phyloP scores from a whole-genome alignment of 2,888 invertebrate genomes.

The Helicoverpa assulta region DNA sequence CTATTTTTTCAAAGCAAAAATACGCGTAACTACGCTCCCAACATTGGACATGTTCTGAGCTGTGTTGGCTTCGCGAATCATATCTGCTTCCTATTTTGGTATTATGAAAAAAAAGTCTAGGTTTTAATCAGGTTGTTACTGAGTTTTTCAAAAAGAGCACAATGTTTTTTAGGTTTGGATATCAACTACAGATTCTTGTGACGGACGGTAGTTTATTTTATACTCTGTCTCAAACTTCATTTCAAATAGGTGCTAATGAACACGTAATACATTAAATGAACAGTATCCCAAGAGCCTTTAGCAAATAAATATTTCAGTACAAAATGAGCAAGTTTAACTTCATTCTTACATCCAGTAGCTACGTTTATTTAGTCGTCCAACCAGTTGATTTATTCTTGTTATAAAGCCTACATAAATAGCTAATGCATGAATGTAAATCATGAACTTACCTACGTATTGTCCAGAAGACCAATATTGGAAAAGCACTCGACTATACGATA shows the following conservation, averaged over 20 bases:
- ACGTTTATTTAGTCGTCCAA: slow-evolving; percentile 46
- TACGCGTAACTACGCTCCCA: slow-evolving; percentile 10
- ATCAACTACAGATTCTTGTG: too few relatives aligned
- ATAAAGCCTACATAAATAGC: slow-evolving; percentile 62
- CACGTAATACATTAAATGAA: background rate
- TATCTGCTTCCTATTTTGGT: slow-evolving; percentile 20
- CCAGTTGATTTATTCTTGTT: slow-evolving; percentile 58
- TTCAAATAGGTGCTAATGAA: background rate
- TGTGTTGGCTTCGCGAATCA: slow-evolving; percentile 13
- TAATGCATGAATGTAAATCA: slow-evolving; percentile 64
- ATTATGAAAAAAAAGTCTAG: slow-evolving; percentile 2
- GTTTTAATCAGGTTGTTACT: background rate
- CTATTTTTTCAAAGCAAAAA: slow-evolving; percentile 43
- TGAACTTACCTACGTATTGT: slow-evolving; percentile 66
- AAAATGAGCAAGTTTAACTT: slow-evolving; percentile 20
- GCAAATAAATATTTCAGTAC: slow-evolving; percentile 8
- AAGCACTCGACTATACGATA: slow-evolving; percentile 86
- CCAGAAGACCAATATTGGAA: slow-evolving; percentile 86
- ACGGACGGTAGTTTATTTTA: too few relatives aligned
- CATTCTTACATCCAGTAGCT: slow-evolving; percentile 33
- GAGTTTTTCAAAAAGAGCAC: too few relatives aligned
- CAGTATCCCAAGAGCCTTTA: background rate
- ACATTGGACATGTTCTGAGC: slow-evolving; percentile 17
- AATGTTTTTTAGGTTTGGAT: background rate
- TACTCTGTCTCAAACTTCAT: too few relatives aligned